Evolutionary conservation across 2,888 invertebrate species (phyloP).

Genomic region (Eupithecia pulchellata): DNA sequence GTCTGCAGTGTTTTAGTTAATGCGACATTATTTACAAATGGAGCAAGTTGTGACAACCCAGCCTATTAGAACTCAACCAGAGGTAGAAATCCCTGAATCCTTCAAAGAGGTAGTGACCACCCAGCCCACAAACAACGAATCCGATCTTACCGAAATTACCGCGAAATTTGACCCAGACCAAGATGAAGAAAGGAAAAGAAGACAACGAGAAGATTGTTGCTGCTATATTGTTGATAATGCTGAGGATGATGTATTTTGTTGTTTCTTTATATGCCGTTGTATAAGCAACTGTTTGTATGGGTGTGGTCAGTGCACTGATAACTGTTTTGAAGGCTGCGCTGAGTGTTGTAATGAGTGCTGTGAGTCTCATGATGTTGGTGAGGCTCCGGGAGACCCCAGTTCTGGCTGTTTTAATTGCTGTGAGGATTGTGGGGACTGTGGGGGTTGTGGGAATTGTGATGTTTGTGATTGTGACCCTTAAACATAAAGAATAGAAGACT

Average conservation of each 20-base stretch:
- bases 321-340: neutral
- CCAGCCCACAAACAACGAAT: neutral
- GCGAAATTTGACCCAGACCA: neutral
- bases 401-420: constrained; percentile 8
- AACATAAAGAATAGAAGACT: neutral
- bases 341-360: constrained; percentile 3
- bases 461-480: constrained; percentile 12
- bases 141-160: neutral
- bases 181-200: neutral
- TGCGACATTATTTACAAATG: neutral
- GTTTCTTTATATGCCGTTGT: neutral
- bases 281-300: neutral
- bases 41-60: constrained; percentile 16
- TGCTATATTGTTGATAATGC: neutral
- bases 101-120: neutral
- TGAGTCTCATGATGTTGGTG: neutral
- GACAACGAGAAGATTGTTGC: constrained; percentile 1
- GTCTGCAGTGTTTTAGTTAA: neutral
- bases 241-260: constrained; percentile 4
- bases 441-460: constrained; percentile 6
- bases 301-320: neutral
- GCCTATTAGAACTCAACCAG: neutral
- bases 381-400: neutral
- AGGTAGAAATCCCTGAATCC: neutral
- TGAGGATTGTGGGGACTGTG: constrained; percentile 24